Evolutionary conservation across 2,888 invertebrate genomes (phyloP).

Genomic region (Matsumyia berberina): DNA sequence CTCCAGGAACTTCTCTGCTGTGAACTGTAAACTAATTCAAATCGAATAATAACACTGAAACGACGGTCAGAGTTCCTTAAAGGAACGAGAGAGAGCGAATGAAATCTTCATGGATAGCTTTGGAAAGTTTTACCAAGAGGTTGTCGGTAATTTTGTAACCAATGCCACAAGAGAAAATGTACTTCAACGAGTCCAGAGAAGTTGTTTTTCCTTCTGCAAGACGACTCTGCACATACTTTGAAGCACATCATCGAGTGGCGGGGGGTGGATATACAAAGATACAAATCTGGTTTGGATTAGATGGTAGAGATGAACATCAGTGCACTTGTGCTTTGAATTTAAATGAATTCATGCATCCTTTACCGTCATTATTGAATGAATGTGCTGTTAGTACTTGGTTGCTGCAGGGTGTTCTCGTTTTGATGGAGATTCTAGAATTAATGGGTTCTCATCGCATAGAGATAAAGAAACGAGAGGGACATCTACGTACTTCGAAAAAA

Average conservation of each 20-base stretch:
- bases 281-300: slow-evolving; percentile 22
- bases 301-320: slow-evolving; percentile 5
- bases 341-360: slow-evolving; percentile 11
- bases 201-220: slow-evolving; percentile 4
- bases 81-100: too few relatives aligned
- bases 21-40: slow-evolving; percentile 12
- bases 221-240: not conserved
- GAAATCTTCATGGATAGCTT: too few relatives aligned
- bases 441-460: too few relatives aligned
- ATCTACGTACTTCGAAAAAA: too few relatives aligned
- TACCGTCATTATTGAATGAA: not conserved
- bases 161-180: not conserved
- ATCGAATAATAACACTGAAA: not conserved
- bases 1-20: not conserved
- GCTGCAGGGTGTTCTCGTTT: not conserved
- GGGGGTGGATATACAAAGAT: too few relatives aligned
- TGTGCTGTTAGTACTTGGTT: not conserved
- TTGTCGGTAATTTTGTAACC: not conserved
- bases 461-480: too few relatives aligned
- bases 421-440: not conserved
- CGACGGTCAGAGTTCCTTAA: slow-evolving; percentile 10
- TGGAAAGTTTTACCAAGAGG: not conserved
- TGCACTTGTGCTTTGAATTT: not conserved
- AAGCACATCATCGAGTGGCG: not conserved
- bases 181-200: not conserved